Conservation (phyloP, 2,113 vertebrate genomes). For the Nothocercus nigrocapillus region DNA sequence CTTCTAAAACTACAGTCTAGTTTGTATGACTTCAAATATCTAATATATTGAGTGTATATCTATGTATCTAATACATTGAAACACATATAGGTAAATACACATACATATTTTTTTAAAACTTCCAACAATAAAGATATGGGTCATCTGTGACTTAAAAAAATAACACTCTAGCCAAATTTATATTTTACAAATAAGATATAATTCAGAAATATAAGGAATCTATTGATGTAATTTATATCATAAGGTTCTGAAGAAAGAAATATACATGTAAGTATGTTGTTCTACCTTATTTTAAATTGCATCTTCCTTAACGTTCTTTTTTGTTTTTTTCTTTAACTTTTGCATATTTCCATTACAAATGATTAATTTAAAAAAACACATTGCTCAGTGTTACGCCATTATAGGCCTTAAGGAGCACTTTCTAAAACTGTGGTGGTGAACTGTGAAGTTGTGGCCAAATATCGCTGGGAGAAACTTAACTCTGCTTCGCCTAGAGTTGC, state of each 20-base stretch:
- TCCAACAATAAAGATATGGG: not conserved
- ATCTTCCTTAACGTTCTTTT: not conserved
- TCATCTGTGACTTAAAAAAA: not conserved
- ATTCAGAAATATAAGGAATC: not conserved
- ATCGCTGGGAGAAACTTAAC: not conserved
- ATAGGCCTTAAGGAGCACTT: not conserved
- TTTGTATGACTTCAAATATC: not conserved
- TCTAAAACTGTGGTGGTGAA: not conserved
- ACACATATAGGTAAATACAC: not conserved
- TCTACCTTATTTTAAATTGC: not conserved
- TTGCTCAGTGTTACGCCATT: not conserved
- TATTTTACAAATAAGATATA: rapidly evolving
- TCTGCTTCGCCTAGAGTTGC: not conserved
- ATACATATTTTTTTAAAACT: too few relatives aligned
- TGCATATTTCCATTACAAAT: not conserved
- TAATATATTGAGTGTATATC: not conserved
- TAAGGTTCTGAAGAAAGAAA: not conserved
- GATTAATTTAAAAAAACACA: not conserved
- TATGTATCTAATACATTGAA: not conserved
- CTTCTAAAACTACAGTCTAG: not conserved
- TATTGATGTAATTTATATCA: not conserved
- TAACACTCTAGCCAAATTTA: not conserved
- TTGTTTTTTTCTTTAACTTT: not conserved
- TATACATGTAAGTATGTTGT: not conserved
- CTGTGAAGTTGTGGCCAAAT: not conserved